Base-by-base conservation (phyloP, 2,113 vertebrate species). In the Saccopteryx bilineata region DNA sequence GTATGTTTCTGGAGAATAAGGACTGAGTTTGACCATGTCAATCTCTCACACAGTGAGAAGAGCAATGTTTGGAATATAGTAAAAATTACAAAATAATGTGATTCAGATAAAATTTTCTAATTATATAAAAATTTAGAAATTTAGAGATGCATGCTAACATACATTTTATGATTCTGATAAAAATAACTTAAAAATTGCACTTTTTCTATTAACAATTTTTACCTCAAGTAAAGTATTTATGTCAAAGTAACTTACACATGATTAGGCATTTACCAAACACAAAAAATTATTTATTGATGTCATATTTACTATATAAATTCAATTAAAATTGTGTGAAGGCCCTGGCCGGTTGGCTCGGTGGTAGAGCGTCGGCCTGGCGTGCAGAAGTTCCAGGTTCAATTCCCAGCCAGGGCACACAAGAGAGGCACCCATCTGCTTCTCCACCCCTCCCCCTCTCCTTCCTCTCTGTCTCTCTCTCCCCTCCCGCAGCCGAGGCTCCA, bases 141-240 rank as follows among this genome's bases (percentile, higher is more conserved):
- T 91, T 68, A 60, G 9, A 82, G 86, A 46, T 46, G 7, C 2
- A 50, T 23, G 0, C 7, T 71, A 28, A 95, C 61, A 4, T 66
- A 63, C 26, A 65, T 71, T 63, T 85, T 85, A 11, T 66, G 18
- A 63, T 58, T 91, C 33, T 80, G 2, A 3, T 48, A 19, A 90
- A 90, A 71, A 85, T 65, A 48, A 87, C 0, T 48, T 54, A 65
- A 94, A 39, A n/a, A 68, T 69, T 24, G 71, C 33, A 72, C 39
- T 28, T 0, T 56, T 92, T 61, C 5, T 84, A n/a, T 72, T 28
- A 71, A 21, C 14, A 69, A 91, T 26, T 93, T 93, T 60, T 74
- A 66, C 61, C 93, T 82, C 17, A 82, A 21, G n/a, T 88, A 61
- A 86, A 85, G 23, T 90, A 31, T 78, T 9, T 72, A 75, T 66